Conservation (phyloP, 1,140 invertebrate species). For the Xylocopa sonorina region DNA sequence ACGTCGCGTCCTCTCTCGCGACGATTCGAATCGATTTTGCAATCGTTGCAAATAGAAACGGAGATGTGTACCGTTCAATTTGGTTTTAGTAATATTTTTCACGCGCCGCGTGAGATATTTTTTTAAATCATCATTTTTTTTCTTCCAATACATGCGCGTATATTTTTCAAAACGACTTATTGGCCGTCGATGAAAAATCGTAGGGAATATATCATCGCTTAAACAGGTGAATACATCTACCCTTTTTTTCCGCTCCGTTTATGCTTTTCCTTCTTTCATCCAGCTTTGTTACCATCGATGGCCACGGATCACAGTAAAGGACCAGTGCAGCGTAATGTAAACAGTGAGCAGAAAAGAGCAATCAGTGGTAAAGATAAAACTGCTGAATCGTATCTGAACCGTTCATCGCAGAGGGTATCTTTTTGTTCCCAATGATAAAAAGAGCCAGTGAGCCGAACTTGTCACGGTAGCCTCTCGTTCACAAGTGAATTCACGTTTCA, state of each 20-base stretch:
- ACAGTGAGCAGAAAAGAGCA: neutral
- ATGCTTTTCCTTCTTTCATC: neutral
- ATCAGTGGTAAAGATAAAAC: conserved; percentile 5
- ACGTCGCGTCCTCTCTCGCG: neutral
- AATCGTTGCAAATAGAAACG: neutral
- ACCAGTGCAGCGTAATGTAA: neutral
- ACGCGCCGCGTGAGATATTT: too few species aligned
- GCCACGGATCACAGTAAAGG: neutral
- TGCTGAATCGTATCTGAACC: neutral
- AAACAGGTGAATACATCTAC: neutral
- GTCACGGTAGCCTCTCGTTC: neutral
- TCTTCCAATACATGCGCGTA: too few species aligned
- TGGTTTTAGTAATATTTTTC: too few species aligned
- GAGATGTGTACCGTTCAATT: too few species aligned
- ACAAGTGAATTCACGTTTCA: too few species aligned
- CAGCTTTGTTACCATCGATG: neutral
- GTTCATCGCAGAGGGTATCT: neutral
- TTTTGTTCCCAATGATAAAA: neutral
- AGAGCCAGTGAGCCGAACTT: neutral
- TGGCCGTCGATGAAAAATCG: neutral
- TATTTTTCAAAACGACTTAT: neutral
- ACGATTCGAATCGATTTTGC: neutral
- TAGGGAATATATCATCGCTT: neutral
- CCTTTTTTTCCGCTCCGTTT: too few species aligned
- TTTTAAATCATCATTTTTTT: too few species aligned